Evolutionary conservation across 2,113 vertebrate genomes (phyloP).

Genomic region (Corythornis vintsioides): DNA sequence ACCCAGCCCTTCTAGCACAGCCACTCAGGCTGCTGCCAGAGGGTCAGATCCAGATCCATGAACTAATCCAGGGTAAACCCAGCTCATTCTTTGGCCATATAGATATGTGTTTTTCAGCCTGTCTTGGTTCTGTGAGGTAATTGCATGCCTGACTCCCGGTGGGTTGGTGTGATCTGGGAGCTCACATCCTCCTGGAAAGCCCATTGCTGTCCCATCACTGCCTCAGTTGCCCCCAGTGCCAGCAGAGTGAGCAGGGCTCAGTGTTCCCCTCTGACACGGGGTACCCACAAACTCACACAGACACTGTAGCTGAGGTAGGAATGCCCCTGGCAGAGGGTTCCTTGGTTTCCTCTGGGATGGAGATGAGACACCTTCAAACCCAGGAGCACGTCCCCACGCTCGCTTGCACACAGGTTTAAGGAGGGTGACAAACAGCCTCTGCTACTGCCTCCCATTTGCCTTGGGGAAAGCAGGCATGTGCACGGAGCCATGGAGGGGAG

Average conservation of each 20-base stretch:
- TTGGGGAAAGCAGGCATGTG: background rate
- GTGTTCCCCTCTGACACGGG: background rate
- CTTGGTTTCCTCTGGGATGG: background rate
- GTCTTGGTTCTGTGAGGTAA: accelerated
- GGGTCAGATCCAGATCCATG: too few species aligned
- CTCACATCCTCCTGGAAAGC: background rate
- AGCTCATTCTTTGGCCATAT: background rate
- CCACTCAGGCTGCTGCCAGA: too few species aligned
- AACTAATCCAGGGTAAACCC: too few species aligned
- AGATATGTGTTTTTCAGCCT: background rate
- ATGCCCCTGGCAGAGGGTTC: accelerated
- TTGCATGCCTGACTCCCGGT: background rate
- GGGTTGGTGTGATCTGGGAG: background rate
- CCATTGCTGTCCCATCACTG: background rate
- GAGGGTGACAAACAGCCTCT: background rate
- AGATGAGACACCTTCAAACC: background rate
- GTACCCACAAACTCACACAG: background rate
- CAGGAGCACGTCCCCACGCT: background rate
- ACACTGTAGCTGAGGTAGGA: background rate
- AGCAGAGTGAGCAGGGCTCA: background rate
- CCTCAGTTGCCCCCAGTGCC: background rate
- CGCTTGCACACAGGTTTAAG: background rate
- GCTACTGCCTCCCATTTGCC: background rate
- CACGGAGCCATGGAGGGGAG: background rate
- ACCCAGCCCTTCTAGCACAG: too few species aligned